phyloP scores from a whole-genome alignment of 2,797 vertebrate species.

The Limnodromus scolopaceus region DNA sequence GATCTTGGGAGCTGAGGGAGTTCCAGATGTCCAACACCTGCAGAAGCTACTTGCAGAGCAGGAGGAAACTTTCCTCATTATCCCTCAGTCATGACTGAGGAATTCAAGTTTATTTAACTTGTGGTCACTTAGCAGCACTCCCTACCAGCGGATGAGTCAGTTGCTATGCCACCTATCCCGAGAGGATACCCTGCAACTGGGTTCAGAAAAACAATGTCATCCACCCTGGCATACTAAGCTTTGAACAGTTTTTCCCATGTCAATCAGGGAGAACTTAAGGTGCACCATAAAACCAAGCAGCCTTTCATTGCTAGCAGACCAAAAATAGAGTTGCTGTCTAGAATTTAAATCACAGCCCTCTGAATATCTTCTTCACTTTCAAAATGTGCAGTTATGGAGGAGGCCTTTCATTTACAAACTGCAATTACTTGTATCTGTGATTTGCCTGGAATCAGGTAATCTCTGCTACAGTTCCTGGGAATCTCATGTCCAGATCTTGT shows the following conservation, averaged over 20 bases:
- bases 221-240: neutral
- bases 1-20: neutral
- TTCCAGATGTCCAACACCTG: constrained; percentile 63
- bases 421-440: neutral
- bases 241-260: constrained; percentile 22
- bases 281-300: neutral
- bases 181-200: neutral
- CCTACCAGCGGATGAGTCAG: constrained; percentile 40
- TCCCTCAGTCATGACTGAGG: constrained; percentile 42
- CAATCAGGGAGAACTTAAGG: neutral
- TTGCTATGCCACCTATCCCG: constrained; percentile 45
- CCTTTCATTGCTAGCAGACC: neutral
- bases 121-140: constrained; percentile 57
- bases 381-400: neutral
- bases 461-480: neutral
- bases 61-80: constrained; percentile 34
- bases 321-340: neutral
- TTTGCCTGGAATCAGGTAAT: neutral
- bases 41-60: constrained; percentile 17
- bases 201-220: constrained; percentile 22
- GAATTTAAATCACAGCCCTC: neutral
- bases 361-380: neutral
- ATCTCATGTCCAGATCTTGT: neutral
- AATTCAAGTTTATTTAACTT: constrained; percentile 66
- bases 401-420: neutral